Evolutionary conservation across 2,888 invertebrate species (phyloP), one percentile per base, ranked within the genome.

Genomic region (Scaptomyza tumidula): DNA sequence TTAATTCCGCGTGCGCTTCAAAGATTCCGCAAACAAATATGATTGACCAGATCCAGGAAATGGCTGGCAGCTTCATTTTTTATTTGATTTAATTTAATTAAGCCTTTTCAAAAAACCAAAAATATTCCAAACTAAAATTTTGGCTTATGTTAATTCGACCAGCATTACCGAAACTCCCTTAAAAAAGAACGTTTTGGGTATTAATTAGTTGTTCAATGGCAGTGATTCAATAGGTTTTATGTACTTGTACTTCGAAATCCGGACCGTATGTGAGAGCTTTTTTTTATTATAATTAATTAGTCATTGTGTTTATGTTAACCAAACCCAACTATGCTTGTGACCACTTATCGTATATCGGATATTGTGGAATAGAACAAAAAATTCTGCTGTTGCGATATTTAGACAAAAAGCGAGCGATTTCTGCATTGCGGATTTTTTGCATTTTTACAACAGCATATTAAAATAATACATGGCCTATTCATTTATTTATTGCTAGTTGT

Each of bases 281-380:
- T 53, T 41, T 45, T 11, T 60, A 57, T 37, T 14, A 63, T 41
- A 71, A 67, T 75, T 75, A 75, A 68, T 72, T 72, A 58, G 76
- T 75, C 76, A 76, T 68, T 75, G 75, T 72, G 56, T 71, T 71
- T 71, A 71, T 71, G 37, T 71, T 50, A 56, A 49, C 54, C 57
- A 46, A 48, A 44, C 71, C 55, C 71, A 71, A 39, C 49, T 13
- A 56, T 48, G 58, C 50, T 45, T 41, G 6, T 9, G 41, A 9
- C 27, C n/a, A 43, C 7, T 24, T 58, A 66, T 69, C 68, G 68
- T 59, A 16, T 60, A 71, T 71, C 71, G 71, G 33, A 31, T 49
- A 56, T 41, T 24, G 19, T 52, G 55, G 46, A 72, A 62, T 53
- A 54, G 65, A 66, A 65, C 64, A 49, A 19, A 9, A 9, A 31